Conservation (phyloP, 2,113 vertebrate species). For the Pycnonotus jocosus region DNA sequence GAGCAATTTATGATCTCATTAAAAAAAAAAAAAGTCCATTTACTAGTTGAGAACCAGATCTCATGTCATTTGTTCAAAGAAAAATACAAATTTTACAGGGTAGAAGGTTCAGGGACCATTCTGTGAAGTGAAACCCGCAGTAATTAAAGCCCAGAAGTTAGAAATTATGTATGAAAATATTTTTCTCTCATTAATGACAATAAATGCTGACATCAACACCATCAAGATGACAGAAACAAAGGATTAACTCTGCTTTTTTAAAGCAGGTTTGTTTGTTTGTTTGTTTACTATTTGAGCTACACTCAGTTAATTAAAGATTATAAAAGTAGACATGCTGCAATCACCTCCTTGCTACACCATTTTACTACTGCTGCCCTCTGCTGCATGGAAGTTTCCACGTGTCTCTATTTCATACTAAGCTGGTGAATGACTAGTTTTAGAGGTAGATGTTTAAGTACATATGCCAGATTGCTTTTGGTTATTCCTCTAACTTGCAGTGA, state of each 20-base stretch:
- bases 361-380: constrained; percentile 43
- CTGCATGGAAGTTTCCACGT: background rate
- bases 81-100: background rate
- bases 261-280: background rate
- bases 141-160: background rate
- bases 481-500: background rate
- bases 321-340: background rate
- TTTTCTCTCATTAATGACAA: background rate
- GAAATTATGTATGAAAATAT: background rate
- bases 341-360: background rate
- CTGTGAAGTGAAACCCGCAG: background rate
- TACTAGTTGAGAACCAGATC: background rate
- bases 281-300: background rate
- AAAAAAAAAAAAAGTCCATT: background rate
- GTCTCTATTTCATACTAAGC: background rate
- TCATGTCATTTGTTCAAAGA: background rate
- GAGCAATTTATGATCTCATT: background rate
- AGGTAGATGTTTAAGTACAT: background rate
- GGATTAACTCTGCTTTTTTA: background rate
- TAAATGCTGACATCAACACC: background rate
- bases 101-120: background rate
- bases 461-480: background rate
- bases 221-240: background rate
- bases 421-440: background rate
- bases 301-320: background rate